Conservation (phyloP, 92 coral and sea anemone genomes). For the Virgularia gustaviana region DNA sequence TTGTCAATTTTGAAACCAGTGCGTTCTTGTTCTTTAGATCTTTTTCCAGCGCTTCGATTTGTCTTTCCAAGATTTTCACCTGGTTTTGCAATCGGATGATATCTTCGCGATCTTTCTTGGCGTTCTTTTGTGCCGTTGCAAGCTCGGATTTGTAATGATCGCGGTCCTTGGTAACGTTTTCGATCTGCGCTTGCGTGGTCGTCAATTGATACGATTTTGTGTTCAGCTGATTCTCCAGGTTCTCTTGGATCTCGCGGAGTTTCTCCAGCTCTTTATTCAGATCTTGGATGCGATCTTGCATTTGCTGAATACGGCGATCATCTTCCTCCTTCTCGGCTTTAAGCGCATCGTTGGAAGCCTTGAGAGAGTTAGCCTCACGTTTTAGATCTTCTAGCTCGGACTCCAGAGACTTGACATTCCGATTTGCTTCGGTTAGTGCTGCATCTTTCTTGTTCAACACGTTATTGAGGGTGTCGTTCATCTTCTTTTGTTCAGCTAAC, state of each 20-base stretch:
- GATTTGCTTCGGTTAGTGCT: constrained; percentile 51
- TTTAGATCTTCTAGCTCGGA: constrained; percentile 57
- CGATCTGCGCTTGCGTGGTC: constrained; percentile 58
- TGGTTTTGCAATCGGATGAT: constrained; percentile 55
- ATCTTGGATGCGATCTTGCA: constrained; percentile 59
- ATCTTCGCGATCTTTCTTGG: constrained; percentile 60
- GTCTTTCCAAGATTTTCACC: constrained; percentile 56
- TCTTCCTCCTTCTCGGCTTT: constrained; percentile 66
- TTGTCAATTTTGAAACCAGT: constrained; percentile 47
- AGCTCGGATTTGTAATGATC: constrained; percentile 61
- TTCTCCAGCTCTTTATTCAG: constrained; percentile 59
- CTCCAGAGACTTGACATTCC: constrained; percentile 55
- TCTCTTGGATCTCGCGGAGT: constrained; percentile 53
- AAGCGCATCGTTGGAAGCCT: constrained; percentile 61
- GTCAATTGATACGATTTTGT: constrained; percentile 56
- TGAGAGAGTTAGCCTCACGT: constrained; percentile 52
- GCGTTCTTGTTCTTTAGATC: constrained; percentile 59
- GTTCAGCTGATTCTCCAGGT: constrained; percentile 59
- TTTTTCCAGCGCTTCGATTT: constrained; percentile 36
- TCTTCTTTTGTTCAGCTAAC: constrained; percentile 69
- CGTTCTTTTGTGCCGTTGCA: constrained; percentile 50
- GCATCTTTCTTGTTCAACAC: constrained; percentile 61
- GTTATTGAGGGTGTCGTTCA: constrained; percentile 68
- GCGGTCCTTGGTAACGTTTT: constrained; percentile 50
- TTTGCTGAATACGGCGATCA: constrained; percentile 53